Percentiles rank a stretch among this genome's conserved stretches.
Conservation (phyloP, 2,113 vertebrate species). For the Phyllopteryx taeniolatus region DNA sequence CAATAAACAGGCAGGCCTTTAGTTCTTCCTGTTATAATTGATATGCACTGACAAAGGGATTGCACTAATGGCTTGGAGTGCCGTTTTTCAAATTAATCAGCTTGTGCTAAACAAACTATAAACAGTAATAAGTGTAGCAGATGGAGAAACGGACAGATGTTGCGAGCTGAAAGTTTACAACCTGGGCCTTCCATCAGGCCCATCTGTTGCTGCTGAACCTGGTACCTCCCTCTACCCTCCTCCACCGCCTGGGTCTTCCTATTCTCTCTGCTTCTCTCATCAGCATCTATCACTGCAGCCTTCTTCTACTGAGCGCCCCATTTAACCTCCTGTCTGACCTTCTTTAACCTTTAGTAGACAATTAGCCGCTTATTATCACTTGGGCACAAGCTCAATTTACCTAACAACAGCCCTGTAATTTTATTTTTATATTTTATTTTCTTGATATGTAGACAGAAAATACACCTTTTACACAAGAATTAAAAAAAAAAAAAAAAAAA, state of each 20-base stretch:
- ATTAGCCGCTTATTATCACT: conserved; percentile 6
- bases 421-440: neutral
- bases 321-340: conserved; percentile 29
- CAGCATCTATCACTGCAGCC: conserved; percentile 52
- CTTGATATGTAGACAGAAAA: neutral
- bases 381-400: neutral
- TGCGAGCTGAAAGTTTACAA: conserved; percentile 77
- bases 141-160: conserved; percentile 79
- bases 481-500: neutral
- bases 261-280: conserved; percentile 52
- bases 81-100: conserved; percentile 37
- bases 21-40: conserved; percentile 27
- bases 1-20: neutral
- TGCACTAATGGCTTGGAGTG: conserved; percentile 5
- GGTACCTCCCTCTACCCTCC: conserved; percentile 63
- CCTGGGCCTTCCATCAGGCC: conserved; percentile 68
- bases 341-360: conserved; percentile 27
- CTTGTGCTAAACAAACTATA: conserved; percentile 55
- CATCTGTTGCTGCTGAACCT: conserved; percentile 71
- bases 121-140: conserved; percentile 61
- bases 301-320: conserved; percentile 20
- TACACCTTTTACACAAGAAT: no score
- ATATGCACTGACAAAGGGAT: conserved; percentile 14
- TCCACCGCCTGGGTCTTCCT: conserved; percentile 26
- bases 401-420: neutral